phyloP scores from a whole-genome alignment of 2,888 invertebrate species.

The Cremastinae sp. region DNA sequence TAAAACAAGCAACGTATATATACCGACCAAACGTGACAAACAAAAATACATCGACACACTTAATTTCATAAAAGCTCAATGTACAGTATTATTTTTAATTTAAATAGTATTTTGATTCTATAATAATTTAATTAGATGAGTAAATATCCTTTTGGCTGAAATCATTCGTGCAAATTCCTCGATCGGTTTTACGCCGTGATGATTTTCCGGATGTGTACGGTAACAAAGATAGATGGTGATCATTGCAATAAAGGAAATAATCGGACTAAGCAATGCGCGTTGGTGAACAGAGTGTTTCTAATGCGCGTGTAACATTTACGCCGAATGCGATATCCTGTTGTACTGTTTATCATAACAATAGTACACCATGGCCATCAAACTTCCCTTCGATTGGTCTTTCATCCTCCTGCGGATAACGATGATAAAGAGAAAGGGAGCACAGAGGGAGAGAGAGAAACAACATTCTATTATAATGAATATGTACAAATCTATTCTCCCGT shows the following conservation, averaged over 20 bases:
- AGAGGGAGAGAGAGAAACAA: not conserved
- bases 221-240: slow-evolving; percentile 4
- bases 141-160: not conserved
- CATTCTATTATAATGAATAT: slow-evolving; percentile 25
- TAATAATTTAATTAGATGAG: not conserved
- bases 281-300: slow-evolving; percentile 37
- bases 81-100: no score
- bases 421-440: slow-evolving; percentile 7
- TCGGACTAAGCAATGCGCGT: slow-evolving; percentile 31
- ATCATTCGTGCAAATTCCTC: slow-evolving; percentile 2
- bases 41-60: no score
- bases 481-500: slow-evolving; percentile 42
- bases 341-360: slow-evolving; percentile 41
- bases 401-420: slow-evolving; percentile 24
- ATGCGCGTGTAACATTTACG: slow-evolving; percentile 35
- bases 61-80: no score
- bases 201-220: slow-evolving; percentile 32
- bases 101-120: not conserved
- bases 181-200: slow-evolving; percentile 28
- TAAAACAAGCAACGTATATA: no score
- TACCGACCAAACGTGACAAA: no score
- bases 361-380: not conserved
- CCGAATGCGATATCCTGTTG: slow-evolving; percentile 37
- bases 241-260: slow-evolving; percentile 47
- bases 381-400: not conserved